Conservation (phyloP, 2,888 invertebrate genomes). For the Rhorus exstirpatorius region DNA sequence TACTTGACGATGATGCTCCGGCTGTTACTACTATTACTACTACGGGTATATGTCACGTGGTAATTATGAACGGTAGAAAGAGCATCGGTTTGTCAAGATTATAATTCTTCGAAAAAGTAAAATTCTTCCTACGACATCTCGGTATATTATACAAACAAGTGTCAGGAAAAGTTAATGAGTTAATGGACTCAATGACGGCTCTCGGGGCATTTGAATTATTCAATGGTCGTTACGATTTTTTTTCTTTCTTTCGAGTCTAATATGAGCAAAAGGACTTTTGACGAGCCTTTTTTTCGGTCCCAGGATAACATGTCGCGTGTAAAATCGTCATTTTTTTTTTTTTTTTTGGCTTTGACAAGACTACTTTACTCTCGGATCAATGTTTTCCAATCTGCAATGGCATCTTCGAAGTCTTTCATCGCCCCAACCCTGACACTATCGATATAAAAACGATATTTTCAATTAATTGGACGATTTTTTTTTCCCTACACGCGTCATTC, state of each 20-base stretch:
- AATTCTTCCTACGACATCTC: slow-evolving; percentile 73
- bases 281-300: not conserved
- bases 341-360: no score
- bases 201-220: slow-evolving; percentile 9
- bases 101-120: slow-evolving; percentile 80
- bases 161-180: slow-evolving; percentile 1
- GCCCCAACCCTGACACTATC: no score
- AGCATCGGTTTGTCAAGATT: slow-evolving; percentile 50
- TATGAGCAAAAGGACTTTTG: not conserved
- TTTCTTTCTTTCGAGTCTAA: slow-evolving; percentile 7
- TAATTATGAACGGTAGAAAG: not conserved
- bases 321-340: no score
- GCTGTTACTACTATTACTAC: slow-evolving; percentile 21
- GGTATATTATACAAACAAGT: slow-evolving; percentile 26
- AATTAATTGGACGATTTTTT: no score
- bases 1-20: slow-evolving; percentile 17
- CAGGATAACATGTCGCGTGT: no score
- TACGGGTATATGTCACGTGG: not conserved
- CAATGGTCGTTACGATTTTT: not conserved
- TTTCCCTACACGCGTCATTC: no score
- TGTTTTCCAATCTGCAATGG: no score
- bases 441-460: no score
- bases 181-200: slow-evolving; percentile 19
- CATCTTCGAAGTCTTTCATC: no score
- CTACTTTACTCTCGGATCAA: no score